Evolutionary conservation across 2,113 vertebrate species (phyloP), one percentile per base, ranked within the genome.

Genomic region (Cricetomys ansorgei): DNA sequence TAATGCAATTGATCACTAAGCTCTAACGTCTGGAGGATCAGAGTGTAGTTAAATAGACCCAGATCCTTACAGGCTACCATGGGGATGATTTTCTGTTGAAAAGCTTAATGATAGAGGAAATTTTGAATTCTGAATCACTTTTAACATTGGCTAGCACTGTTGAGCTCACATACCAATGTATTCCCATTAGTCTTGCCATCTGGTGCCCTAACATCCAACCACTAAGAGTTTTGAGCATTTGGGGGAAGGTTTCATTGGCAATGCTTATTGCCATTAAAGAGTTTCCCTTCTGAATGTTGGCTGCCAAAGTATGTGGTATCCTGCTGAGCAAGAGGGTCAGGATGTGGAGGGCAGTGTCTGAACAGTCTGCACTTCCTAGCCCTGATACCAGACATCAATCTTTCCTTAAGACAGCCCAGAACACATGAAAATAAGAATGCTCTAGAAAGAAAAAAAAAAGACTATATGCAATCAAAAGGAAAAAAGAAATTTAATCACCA

Each of bases 351-450:
- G 98, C 99, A 99, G 98, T 98, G 99, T 99, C 99, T 98, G 98
- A 99, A 99, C 99, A 94, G 98, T 98, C 98, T 99, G 98, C 98
- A 99, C 99, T 99, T 99, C 99, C 99, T 99, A 99, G 97, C 96
- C 95, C 98, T 99, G 99, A 99, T 99, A 99, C 98, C 97, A 98
- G 90, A 98, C 99, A 99, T 99, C 99, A 99, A 99, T 99, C 99
- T 99, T 99, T 96, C 98, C 98, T 96, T 98, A 97, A 98, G 98
- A 98, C 99, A 98, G 91, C 91, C 95, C 80, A 96, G 97, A 98
- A 97, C 97, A 97, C 94, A 96, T 94, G 94, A 98, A 98, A 98
- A 94, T 92, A 97, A 96, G 97, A 98, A 95, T 95, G 97, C 97
- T 97, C 95, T 94, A 98, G 97, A 98, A 97, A 97, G 98, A 98